Conservation (phyloP, 1,140 invertebrate species). For the Drosophila kurseongensis region DNA sequence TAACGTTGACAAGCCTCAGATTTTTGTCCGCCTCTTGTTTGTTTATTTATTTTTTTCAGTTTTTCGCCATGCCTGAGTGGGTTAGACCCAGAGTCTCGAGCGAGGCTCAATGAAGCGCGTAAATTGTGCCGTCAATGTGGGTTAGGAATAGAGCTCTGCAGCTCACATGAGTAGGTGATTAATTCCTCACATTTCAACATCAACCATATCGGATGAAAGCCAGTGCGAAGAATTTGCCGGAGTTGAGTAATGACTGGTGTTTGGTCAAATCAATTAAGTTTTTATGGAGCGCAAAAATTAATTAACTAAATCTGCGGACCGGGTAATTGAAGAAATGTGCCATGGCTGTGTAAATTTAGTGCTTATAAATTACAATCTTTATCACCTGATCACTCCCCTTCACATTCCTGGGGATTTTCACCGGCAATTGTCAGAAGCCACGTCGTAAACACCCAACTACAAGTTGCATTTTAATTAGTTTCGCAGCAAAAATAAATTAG, state of each 20-base stretch:
- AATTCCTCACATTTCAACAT: slow-evolving; percentile 26
- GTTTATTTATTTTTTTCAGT: background rate
- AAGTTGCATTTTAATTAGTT: slow-evolving; percentile 64
- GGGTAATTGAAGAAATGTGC: slow-evolving; percentile 14
- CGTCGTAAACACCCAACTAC: slow-evolving; percentile 48
- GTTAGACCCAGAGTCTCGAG: slow-evolving; percentile 13
- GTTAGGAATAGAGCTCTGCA: slow-evolving; percentile 29
- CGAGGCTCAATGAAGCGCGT: slow-evolving; percentile 56
- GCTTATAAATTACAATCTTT: slow-evolving; percentile 25
- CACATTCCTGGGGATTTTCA: slow-evolving; percentile 22
- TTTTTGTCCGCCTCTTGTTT: slow-evolving; percentile 13
- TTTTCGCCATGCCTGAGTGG: slow-evolving; percentile 44
- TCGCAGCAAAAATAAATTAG: slow-evolving; percentile 22
- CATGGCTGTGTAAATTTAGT: background rate
- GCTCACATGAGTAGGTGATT: slow-evolving; percentile 27
- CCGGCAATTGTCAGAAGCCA: slow-evolving; percentile 23
- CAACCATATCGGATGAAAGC: slow-evolving; percentile 16
- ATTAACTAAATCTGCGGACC: slow-evolving; percentile 8
- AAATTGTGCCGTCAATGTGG: slow-evolving; percentile 40
- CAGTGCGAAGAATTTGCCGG: slow-evolving; percentile 15
- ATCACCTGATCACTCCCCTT: slow-evolving; percentile 29
- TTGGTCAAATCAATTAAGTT: slow-evolving; percentile 50
- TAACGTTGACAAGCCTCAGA: slow-evolving; percentile 49
- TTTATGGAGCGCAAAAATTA: slow-evolving; percentile 48
- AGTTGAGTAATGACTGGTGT: slow-evolving; percentile 36